These are phyloP conservation scores for Anser brachyrhynchus DNA, from an alignment of 2,113 vertebrate genomes.

Conservation along the genomic window DNA sequence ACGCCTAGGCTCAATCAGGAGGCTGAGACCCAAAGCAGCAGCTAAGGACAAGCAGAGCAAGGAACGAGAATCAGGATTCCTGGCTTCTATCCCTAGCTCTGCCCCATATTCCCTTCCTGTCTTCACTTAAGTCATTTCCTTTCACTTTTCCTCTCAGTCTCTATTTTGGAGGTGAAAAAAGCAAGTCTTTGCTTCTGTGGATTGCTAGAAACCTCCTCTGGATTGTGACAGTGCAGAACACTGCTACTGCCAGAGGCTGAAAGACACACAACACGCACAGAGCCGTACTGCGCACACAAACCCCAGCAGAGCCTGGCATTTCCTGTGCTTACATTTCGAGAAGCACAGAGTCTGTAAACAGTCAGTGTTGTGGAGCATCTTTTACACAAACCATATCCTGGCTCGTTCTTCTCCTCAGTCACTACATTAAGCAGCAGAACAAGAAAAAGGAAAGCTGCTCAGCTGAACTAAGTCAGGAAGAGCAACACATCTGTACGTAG, in stretches of 20 bases:
- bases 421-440: not conserved
- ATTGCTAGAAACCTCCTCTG: not conserved
- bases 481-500: not conserved
- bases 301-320: not conserved
- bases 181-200: not conserved
- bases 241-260: not conserved
- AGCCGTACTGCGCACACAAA: rapidly evolving
- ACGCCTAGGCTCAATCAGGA: rapidly evolving
- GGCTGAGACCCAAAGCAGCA: not conserved
- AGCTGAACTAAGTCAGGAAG: not conserved
- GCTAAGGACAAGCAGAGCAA: not conserved
- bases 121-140: conserved; percentile 35
- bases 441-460: not conserved
- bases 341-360: not conserved
- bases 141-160: conserved; percentile 27
- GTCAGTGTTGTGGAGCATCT: not conserved
- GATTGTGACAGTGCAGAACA: not conserved
- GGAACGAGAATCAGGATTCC: not conserved
- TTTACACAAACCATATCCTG: not conserved
- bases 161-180: not conserved
- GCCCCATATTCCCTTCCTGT: conserved; percentile 41
- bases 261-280: not conserved
- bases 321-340: not conserved
- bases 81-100: conserved; percentile 13
- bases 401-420: not conserved